Conservation (phyloP, 2,888 invertebrate species). For the Sphaerophoria taeniata region DNA sequence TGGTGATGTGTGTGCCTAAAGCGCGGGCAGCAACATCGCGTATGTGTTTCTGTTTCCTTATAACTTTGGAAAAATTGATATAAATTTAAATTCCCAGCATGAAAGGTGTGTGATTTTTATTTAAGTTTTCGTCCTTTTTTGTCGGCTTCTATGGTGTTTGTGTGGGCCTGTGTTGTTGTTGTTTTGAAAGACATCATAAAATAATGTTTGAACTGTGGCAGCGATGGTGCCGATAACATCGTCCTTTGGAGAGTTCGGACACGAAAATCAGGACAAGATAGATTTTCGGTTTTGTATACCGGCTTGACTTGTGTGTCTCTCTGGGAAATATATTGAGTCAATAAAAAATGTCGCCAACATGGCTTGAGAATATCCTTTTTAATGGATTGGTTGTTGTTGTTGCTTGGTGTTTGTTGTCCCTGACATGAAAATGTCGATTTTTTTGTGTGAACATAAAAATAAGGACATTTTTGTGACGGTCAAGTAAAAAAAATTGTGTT, state of each 20-base stretch:
- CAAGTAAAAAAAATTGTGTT: slow-evolving; percentile 50
- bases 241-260: slow-evolving; percentile 35
- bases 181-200: slow-evolving; percentile 59
- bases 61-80: slow-evolving; percentile 27
- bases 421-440: neutral
- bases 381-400: slow-evolving; percentile 59
- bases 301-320: slow-evolving; percentile 34
- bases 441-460: slow-evolving; percentile 14
- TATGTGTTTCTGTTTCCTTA: neutral
- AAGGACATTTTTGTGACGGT: slow-evolving; percentile 39
- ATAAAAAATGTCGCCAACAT: slow-evolving; percentile 43
- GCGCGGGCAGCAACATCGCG: neutral
- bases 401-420: neutral
- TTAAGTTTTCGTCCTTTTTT: slow-evolving; percentile 51
- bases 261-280: slow-evolving; percentile 41
- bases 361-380: slow-evolving; percentile 63
- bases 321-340: slow-evolving; percentile 57
- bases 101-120: slow-evolving; percentile 55
- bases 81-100: slow-evolving; percentile 64
- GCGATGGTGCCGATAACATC: slow-evolving; percentile 40
- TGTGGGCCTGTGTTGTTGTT: neutral
- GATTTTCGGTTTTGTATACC: neutral
- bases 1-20: neutral
- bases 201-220: slow-evolving; percentile 50
- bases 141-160: neutral